Conservation (phyloP, 2,888 invertebrate species). For the Itoplectis maculator region DNA sequence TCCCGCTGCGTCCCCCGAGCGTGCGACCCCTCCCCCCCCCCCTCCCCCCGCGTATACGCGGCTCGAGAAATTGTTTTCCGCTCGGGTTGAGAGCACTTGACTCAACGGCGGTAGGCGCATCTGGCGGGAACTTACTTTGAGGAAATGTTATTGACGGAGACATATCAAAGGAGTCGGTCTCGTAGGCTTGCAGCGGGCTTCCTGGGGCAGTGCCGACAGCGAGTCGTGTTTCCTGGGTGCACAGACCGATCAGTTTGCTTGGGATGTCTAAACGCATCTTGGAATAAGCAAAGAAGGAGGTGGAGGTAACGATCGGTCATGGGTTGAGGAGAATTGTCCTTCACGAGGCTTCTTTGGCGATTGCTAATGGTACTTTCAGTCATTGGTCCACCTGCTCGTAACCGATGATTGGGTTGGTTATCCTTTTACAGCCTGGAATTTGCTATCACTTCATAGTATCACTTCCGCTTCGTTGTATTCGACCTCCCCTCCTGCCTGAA, state of each 20-base stretch:
- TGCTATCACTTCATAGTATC: too few relatives aligned
- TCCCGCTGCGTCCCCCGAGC: background rate
- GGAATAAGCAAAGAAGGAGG: background rate
- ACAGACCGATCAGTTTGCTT: background rate
- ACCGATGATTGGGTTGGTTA: too few relatives aligned
- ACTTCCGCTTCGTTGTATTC: too few relatives aligned
- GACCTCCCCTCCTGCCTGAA: too few relatives aligned
- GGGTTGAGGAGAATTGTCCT: background rate
- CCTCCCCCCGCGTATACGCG: too few relatives aligned
- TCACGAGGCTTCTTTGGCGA: background rate
- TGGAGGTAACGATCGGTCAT: background rate
- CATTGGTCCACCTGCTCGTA: background rate
- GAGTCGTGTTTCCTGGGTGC: background rate
- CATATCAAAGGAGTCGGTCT: conserved; percentile 30
- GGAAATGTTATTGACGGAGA: conserved; percentile 16
- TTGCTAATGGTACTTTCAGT: background rate
- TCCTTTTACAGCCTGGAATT: too few relatives aligned
- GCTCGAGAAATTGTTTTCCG: conserved; percentile 12
- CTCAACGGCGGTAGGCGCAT: conserved; percentile 1
- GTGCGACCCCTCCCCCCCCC: too few relatives aligned
- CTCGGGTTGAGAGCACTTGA: conserved; percentile 15
- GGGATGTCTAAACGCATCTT: background rate
- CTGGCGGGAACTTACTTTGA: conserved; percentile 8
- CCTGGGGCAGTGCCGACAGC: too few relatives aligned
- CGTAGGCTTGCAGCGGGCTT: background rate